Percentiles rank a stretch among this genome's conserved stretches.
phyloP scores from a whole-genome alignment of 1,140 invertebrate species.

The Aplysia californica region DNA sequence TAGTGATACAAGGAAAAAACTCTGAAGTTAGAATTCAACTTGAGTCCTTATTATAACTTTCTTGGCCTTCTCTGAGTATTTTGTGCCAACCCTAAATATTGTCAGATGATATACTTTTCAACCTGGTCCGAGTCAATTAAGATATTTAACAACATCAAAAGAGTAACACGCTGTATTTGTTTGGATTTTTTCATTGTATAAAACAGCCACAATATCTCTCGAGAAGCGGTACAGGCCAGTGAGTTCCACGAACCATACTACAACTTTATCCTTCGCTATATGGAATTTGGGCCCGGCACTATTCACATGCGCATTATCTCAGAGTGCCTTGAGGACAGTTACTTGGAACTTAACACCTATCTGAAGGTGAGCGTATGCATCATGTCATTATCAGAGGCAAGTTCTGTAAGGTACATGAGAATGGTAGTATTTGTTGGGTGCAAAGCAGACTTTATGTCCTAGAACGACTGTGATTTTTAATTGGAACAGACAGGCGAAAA shows the following conservation, averaged over 20 bases:
- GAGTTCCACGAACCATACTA: neutral
- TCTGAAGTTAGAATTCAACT: too few relatives aligned
- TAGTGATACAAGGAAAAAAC: too few relatives aligned
- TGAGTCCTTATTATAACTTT: too few relatives aligned
- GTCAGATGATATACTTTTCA: too few relatives aligned
- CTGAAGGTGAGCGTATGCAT: neutral
- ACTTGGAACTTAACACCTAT: neutral
- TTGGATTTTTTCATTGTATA: too few relatives aligned
- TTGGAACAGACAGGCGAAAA: neutral
- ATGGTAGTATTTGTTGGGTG: neutral
- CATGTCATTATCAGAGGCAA: neutral
- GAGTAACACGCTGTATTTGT: too few relatives aligned
- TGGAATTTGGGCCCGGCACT: neutral
- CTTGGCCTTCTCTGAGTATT: too few relatives aligned
- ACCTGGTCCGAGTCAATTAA: too few relatives aligned
- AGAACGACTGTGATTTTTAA: neutral
- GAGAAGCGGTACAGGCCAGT: too few relatives aligned
- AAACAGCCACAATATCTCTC: too few relatives aligned
- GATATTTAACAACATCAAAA: too few relatives aligned
- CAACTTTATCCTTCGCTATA: neutral
- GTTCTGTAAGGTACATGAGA: neutral
- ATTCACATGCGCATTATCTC: constrained; percentile 6
- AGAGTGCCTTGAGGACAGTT: neutral
- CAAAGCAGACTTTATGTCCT: neutral
- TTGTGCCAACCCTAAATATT: too few relatives aligned